A percentile compares a stretch with the other conserved stretches of the same genome.
Conservation (phyloP, 2,113 vertebrate species). For the Ranitomeya variabilis region DNA sequence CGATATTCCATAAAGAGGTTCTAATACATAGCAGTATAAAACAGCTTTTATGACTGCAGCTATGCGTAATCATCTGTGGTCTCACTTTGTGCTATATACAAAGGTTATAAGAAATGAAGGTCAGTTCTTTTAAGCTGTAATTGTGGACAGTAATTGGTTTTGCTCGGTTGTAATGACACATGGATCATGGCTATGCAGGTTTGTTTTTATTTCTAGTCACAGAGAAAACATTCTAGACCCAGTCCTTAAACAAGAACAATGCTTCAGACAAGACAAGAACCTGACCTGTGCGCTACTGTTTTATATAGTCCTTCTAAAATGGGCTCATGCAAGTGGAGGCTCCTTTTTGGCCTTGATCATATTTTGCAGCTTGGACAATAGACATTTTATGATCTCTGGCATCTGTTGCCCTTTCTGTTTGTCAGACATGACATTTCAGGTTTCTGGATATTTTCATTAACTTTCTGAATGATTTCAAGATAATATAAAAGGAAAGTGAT, state of each 20-base stretch:
- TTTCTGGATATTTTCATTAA: neutral
- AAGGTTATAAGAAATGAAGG: neutral
- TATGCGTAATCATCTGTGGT: neutral
- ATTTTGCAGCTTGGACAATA: neutral
- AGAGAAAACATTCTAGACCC: neutral
- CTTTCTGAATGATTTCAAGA: neutral
- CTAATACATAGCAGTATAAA: neutral
- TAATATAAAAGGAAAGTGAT: neutral
- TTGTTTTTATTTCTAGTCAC: neutral
- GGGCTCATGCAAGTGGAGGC: neutral
- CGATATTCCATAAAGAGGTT: neutral
- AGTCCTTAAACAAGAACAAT: neutral
- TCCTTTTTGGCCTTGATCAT: neutral
- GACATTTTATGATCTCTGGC: neutral
- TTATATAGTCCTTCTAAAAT: neutral
- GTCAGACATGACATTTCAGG: slow-evolving; percentile 3
- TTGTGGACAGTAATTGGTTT: neutral
- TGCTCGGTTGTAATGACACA: neutral
- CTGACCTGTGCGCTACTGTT: neutral
- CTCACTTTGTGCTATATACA: neutral
- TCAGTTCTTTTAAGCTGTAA: neutral
- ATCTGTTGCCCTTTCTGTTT: neutral
- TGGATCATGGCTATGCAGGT: neutral
- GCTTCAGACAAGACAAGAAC: neutral
- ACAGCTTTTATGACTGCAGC: neutral